Percentiles rank a stretch among this genome's conserved stretches.
Evolutionary conservation across 2,113 vertebrate genomes (phyloP).

Genomic region (Glaucidium brasilianum): DNA sequence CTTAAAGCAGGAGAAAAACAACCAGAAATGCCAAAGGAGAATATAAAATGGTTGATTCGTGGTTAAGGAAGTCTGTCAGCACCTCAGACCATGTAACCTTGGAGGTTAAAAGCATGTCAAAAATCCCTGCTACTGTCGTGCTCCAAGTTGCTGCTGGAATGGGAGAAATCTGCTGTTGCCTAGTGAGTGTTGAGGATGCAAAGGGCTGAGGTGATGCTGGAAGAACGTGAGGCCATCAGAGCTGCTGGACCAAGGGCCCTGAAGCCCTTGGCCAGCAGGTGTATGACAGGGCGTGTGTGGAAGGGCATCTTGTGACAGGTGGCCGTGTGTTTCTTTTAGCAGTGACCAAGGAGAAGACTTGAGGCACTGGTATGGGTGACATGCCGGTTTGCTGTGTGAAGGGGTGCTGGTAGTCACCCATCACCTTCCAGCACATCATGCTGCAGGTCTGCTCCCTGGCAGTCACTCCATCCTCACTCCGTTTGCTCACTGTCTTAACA

Average conservation of each 20-base stretch:
- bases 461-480: background rate
- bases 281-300: background rate
- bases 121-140: background rate
- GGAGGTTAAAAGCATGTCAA: background rate
- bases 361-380: background rate
- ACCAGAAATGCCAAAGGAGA: background rate
- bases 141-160: background rate
- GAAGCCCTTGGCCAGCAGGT: background rate
- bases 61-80: background rate
- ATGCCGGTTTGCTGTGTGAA: background rate
- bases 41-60: rapidly evolving
- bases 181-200: background rate
- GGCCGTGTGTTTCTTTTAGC: background rate
- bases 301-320: background rate
- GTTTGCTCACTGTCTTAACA: background rate
- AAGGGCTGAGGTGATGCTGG: background rate
- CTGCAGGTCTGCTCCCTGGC: background rate
- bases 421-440: background rate
- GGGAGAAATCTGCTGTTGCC: background rate
- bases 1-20: background rate
- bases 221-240: background rate
- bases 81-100: background rate
- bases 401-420: background rate
- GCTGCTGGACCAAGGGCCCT: background rate
- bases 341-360: background rate